These are phyloP conservation scores for Motacilla tschutschensis DNA, from an alignment of 2,113 vertebrate genomes.

Conservation along the genomic window DNA sequence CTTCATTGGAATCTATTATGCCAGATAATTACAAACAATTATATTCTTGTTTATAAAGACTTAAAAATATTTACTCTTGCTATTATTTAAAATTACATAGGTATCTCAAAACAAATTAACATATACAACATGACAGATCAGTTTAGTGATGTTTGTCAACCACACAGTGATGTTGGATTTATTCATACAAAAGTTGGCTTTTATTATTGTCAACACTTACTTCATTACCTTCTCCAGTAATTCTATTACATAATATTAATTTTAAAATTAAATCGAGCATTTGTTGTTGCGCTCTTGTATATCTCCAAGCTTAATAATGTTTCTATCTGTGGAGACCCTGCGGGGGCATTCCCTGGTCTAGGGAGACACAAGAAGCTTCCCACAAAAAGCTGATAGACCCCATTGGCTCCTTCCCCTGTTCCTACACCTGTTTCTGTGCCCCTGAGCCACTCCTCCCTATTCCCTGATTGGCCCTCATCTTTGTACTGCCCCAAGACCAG, in stretches of 20 bases:
- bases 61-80: neutral
- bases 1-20: neutral
- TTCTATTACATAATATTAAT: neutral
- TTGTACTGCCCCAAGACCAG: too few relatives aligned
- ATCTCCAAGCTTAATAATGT: neutral
- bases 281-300: neutral
- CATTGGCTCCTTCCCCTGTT: too few relatives aligned
- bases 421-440: too few relatives aligned
- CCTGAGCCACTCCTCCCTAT: too few relatives aligned
- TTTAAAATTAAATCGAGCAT: neutral
- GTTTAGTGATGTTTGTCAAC: neutral
- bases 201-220: fast-evolving
- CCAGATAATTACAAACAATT: neutral
- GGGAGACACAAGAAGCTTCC: too few relatives aligned
- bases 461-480: too few relatives aligned
- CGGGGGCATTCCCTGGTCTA: too few relatives aligned
- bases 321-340: neutral
- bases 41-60: neutral
- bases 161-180: neutral
- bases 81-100: neutral
- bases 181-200: neutral
- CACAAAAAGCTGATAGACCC: too few relatives aligned
- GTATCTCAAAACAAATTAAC: neutral
- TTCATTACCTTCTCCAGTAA: neutral
- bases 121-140: fast-evolving